Conservation (phyloP, 2,797 vertebrate genomes). For the Mormyrus proboscirostris region DNA sequence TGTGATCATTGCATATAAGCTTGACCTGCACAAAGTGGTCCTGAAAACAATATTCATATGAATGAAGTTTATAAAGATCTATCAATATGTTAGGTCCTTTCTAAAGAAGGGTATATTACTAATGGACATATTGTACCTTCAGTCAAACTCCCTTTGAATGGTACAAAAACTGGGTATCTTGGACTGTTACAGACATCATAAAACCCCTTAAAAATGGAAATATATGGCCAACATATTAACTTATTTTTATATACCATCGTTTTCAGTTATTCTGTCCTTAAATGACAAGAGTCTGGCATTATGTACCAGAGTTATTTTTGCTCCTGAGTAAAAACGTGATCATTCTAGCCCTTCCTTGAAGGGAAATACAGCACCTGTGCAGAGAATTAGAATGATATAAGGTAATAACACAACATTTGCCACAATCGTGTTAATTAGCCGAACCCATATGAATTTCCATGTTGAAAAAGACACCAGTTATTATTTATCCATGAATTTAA, state of each 20-base stretch:
- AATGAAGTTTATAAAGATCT: neutral
- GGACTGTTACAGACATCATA: neutral
- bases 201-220: neutral
- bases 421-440: neutral
- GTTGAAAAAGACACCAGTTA: neutral
- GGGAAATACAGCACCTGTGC: neutral
- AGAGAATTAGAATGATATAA: neutral
- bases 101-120: neutral
- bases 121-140: neutral
- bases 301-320: neutral
- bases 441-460: neutral
- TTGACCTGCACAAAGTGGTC: neutral
- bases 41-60: neutral
- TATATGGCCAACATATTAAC: neutral
- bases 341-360: neutral
- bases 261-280: neutral
- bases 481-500: neutral
- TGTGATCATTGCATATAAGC: neutral
- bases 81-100: neutral
- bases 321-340: neutral
- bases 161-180: neutral
- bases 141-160: neutral
- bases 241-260: neutral
- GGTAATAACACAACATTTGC: neutral
- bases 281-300: neutral